These are phyloP conservation scores for Porites lutea DNA, from an alignment of 64 coral and sea anemone genomes.

Conservation along the genomic window DNA sequence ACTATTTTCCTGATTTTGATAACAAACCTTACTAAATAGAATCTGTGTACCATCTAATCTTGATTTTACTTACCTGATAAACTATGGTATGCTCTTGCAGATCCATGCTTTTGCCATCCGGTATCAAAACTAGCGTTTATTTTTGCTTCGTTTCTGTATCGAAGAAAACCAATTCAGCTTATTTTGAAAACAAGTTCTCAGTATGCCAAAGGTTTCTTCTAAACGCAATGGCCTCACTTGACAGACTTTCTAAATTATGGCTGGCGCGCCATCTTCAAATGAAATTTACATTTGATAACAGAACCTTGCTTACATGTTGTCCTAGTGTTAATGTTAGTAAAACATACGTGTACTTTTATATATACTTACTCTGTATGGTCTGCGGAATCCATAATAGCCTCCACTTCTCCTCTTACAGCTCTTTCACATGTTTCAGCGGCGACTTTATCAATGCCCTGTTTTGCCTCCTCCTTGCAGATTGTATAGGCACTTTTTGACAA, in stretches of 20 bases:
- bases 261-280: too few species aligned
- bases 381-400: neutral
- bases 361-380: neutral
- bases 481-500: neutral
- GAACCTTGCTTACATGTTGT: too few species aligned
- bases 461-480: neutral
- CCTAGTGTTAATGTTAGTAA: neutral
- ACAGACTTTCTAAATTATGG: too few species aligned
- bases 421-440: neutral
- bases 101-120: constrained; percentile 8
- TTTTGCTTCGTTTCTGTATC: constrained; percentile 9
- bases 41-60: too few species aligned
- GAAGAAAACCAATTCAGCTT: neutral
- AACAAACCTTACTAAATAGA: too few species aligned
- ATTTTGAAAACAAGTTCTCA: neutral
- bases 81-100: constrained; percentile 4
- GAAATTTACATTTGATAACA: too few species aligned
- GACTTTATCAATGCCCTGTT: neutral
- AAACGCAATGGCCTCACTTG: too few species aligned
- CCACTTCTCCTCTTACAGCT: neutral
- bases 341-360: neutral
- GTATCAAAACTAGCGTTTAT: constrained; percentile 45
- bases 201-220: neutral
- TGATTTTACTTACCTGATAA: constrained; percentile 2
- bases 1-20: too few species aligned